phyloP scores from a whole-genome alignment of 1,140 invertebrate species.

The Dolichoris vasculosae region DNA sequence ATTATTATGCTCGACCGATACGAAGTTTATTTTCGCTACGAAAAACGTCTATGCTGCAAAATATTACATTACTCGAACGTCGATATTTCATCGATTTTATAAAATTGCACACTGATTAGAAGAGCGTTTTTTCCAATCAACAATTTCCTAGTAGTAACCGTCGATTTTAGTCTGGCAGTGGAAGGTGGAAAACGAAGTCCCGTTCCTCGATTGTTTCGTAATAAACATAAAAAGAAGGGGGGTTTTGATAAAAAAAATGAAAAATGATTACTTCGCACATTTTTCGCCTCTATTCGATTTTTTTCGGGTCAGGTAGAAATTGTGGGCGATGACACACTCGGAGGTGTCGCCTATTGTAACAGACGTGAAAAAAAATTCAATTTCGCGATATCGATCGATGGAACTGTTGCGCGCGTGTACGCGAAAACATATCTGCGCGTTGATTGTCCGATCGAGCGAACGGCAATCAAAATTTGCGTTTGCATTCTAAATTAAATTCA shows the following conservation, averaged over 20 bases:
- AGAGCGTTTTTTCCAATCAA: not conserved
- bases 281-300: not conserved
- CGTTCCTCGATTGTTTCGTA: not conserved
- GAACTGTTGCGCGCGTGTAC: not conserved
- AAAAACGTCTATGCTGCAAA: too few relatives aligned
- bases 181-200: not conserved
- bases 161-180: conserved; percentile 15
- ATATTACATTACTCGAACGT: too few relatives aligned
- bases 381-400: conserved; percentile 20
- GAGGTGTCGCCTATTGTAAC: not conserved
- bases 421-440: not conserved
- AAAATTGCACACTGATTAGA: not conserved
- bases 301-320: not conserved
- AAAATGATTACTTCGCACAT: not conserved
- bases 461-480: conserved; percentile 38
- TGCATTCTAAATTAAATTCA: not conserved
- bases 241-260: not conserved
- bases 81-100: too few relatives aligned
- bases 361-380: conserved; percentile 18
- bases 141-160: conserved; percentile 5
- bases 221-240: not conserved
- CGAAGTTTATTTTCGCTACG: too few relatives aligned
- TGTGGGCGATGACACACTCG: not conserved
- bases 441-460: conserved; percentile 27
- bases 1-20: too few relatives aligned